Conservation (phyloP, 64 coral and sea anemone genomes). For the Actinia tenebrosa region DNA sequence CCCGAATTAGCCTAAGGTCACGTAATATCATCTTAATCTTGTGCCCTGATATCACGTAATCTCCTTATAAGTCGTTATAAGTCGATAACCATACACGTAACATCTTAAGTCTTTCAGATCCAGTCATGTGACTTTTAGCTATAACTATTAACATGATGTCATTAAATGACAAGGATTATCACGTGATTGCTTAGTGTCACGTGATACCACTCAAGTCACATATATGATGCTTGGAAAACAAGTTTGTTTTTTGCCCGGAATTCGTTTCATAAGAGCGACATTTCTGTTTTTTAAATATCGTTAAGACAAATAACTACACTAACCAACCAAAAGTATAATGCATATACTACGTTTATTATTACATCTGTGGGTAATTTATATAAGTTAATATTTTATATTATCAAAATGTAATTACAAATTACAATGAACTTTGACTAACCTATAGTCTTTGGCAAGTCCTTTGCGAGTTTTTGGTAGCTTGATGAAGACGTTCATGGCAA, state of each 20-base stretch:
- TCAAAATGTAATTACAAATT: not conserved
- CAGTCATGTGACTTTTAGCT: too few species aligned
- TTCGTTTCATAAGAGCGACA: too few species aligned
- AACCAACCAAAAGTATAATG: not conserved
- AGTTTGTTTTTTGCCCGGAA: too few species aligned
- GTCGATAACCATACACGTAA: too few species aligned
- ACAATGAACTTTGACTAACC: not conserved
- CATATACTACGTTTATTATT: not conserved
- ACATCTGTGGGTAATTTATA: not conserved
- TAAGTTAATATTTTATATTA: conserved; percentile 7
- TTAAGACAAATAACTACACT: too few species aligned
- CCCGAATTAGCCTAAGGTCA: not conserved
- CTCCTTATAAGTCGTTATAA: too few species aligned
- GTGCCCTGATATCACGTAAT: not conserved
- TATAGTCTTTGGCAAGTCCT: not conserved
- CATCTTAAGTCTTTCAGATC: too few species aligned
- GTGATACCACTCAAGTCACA: not conserved
- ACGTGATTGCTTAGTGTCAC: not conserved
- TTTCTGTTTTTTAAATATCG: too few species aligned
- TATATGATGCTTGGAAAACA: too few species aligned
- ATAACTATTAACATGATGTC: too few species aligned
- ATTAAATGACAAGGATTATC: too few species aligned
- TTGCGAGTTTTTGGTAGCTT: not conserved
- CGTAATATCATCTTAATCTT: not conserved
- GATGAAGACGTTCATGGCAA: not conserved